Evolutionary conservation across 2,888 invertebrate genomes (phyloP).

Genomic region (Eristalinus sepulchralis): DNA sequence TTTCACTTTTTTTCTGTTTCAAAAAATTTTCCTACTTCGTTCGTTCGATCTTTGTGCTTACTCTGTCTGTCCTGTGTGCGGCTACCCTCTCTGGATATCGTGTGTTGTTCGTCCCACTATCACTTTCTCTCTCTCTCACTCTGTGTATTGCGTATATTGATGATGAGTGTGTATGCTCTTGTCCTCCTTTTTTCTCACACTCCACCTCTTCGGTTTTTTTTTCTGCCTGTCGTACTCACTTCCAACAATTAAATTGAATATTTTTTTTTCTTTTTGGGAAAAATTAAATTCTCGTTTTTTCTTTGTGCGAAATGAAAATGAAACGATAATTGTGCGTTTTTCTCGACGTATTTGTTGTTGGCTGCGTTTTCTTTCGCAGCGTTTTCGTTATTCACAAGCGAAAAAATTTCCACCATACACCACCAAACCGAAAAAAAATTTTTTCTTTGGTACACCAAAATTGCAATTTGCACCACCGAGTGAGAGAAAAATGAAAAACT

Average conservation of each 20-base stretch:
- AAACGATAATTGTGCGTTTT: slow-evolving; percentile 49
- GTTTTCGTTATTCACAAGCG: slow-evolving; percentile 72
- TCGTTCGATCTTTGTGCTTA: slow-evolving; percentile 72
- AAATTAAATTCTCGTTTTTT: slow-evolving; percentile 42
- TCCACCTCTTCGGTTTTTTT: slow-evolving; percentile 59
- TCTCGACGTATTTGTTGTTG: slow-evolving; percentile 30
- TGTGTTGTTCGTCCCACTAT: slow-evolving; percentile 34
- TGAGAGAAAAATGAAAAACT: slow-evolving; percentile 73
- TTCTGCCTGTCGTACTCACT: slow-evolving; percentile 59
- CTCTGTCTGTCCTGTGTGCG: slow-evolving; percentile 66
- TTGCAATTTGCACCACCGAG: slow-evolving; percentile 79
- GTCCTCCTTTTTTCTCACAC: slow-evolving; percentile 62
- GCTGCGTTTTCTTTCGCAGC: slow-evolving; percentile 62
- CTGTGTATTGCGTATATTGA: slow-evolving; percentile 35
- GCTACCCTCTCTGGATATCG: slow-evolving; percentile 39
- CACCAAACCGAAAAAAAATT: slow-evolving; percentile 64
- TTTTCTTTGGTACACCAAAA: slow-evolving; percentile 80
- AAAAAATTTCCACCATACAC: slow-evolving; percentile 68
- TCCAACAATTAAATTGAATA: slow-evolving; percentile 64
- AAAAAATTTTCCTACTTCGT: slow-evolving; percentile 70
- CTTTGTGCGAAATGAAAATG: slow-evolving; percentile 58
- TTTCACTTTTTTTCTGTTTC: slow-evolving; percentile 61
- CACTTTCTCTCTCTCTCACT: slow-evolving; percentile 46
- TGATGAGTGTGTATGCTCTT: slow-evolving; percentile 58
- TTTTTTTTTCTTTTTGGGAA: slow-evolving; percentile 60